phyloP scores from a whole-genome alignment of 2,888 invertebrate species.

The Tupiocoris notatus region DNA sequence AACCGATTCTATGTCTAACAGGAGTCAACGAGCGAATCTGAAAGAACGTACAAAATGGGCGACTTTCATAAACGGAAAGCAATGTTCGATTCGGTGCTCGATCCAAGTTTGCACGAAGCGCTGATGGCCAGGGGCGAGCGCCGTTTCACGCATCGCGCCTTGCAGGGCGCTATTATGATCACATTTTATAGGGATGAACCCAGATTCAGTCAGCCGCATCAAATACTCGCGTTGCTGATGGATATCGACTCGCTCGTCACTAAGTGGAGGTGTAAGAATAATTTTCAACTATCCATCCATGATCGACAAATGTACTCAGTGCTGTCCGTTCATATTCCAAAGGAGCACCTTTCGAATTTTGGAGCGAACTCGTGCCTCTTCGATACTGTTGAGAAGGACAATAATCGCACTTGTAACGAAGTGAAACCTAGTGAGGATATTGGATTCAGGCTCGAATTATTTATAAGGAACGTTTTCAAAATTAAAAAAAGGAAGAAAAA shows the following conservation, averaged over 20 bases:
- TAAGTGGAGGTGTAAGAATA: conserved; percentile 88
- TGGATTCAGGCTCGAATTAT: too few species aligned
- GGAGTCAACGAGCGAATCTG: conserved; percentile 63
- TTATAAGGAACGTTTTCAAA: too few species aligned
- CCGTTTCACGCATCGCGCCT: conserved; percentile 82
- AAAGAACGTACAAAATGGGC: conserved; percentile 65
- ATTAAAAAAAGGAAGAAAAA: too few species aligned
- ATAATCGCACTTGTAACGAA: too few species aligned
- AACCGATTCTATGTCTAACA: too few species aligned
- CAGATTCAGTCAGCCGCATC: conserved; percentile 96
- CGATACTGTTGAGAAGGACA: too few species aligned
- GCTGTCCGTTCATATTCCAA: too few species aligned
- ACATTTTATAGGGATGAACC: conserved; percentile 96
- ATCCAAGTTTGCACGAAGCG: conserved; percentile 77
- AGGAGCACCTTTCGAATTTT: too few species aligned
- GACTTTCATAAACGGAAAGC: conserved; percentile 78
- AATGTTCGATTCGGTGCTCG: conserved; percentile 87
- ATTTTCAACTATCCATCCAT: too few species aligned
- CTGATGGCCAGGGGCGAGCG: conserved; percentile 83
- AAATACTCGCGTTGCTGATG: conserved; percentile 89
- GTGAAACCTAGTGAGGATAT: too few species aligned
- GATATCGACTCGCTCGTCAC: conserved; percentile 97
- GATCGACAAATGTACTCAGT: too few species aligned
- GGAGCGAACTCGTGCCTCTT: too few species aligned
- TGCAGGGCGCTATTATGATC: conserved; percentile 98